phyloP scores from a whole-genome alignment of 1,140 invertebrate species.

The Penaeus vannamei region DNA sequence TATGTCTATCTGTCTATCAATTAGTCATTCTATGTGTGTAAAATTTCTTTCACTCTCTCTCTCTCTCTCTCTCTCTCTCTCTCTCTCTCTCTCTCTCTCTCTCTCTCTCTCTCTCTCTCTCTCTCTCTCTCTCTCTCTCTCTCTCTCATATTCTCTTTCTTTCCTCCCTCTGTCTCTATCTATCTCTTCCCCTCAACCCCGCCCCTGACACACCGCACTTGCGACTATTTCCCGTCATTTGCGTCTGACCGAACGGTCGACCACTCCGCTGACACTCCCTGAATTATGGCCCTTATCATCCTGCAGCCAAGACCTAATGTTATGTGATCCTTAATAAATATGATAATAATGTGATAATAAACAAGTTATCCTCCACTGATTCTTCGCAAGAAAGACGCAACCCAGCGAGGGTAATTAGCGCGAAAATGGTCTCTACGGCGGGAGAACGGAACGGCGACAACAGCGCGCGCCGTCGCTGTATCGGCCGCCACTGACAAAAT shows the following conservation, averaged over 20 bases:
- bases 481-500: constrained; percentile 38
- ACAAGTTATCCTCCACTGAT: constrained; percentile 41
- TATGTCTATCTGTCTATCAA: no score
- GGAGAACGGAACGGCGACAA: background rate
- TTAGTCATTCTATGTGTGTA: no score
- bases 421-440: background rate
- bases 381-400: constrained; percentile 17
- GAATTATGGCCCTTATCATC: constrained; percentile 49
- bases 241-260: constrained; percentile 27
- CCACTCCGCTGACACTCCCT: constrained; percentile 35
- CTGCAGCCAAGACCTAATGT: constrained; percentile 40
- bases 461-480: no score
- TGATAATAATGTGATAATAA: constrained; percentile 50
- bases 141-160: background rate
- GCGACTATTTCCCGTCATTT: constrained; percentile 38
- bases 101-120: background rate
- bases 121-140: no score
- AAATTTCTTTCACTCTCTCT: constrained; percentile 26
- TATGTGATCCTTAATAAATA: constrained; percentile 52
- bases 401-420: background rate
- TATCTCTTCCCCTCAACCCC: background rate
- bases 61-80: constrained; percentile 38
- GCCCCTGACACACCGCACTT: constrained; percentile 9
- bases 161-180: background rate
- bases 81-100: constrained; percentile 33